Evolutionary conservation across 1,140 invertebrate species (phyloP).

Genomic region (Drosophila fuyamai): DNA sequence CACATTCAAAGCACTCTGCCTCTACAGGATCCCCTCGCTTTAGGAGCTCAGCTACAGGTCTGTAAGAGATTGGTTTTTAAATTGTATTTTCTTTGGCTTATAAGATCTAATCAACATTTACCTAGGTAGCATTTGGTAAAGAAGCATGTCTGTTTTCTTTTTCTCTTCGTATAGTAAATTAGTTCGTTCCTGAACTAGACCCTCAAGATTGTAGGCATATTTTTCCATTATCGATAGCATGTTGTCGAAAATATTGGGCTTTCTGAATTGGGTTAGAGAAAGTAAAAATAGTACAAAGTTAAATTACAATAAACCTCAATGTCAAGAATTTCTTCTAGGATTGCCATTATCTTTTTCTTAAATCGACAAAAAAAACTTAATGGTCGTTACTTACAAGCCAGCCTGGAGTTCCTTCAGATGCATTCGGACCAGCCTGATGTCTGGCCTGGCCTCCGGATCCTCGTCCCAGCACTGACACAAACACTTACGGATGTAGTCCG

Average conservation of each 20-base stretch:
- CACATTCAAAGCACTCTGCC: conserved; percentile 94
- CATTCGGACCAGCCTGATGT: conserved; percentile 90
- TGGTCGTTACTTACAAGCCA: conserved; percentile 87
- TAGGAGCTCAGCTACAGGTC: conserved; percentile 95
- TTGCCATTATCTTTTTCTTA: too few species aligned
- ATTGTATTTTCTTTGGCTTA: too few species aligned
- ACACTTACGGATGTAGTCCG: conserved; percentile 95
- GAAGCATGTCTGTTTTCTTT: conserved; percentile 95
- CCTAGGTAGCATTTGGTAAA: conserved; percentile 96
- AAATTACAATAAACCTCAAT: not conserved
- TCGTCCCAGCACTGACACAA: conserved; percentile 94
- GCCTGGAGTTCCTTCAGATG: conserved; percentile 91
- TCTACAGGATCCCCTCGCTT: conserved; percentile 94
- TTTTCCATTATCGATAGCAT: conserved; percentile 98
- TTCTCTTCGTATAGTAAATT: conserved; percentile 96
- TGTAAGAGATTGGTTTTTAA: conserved; percentile 84
- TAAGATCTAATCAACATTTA: conserved; percentile 71
- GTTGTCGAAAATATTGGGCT: conserved; percentile 96
- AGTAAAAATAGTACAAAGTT: not conserved
- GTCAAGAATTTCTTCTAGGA: too few species aligned
- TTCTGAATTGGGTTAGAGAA: conserved; percentile 85
- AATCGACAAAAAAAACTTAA: too few species aligned
- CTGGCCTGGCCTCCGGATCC: conserved; percentile 93
- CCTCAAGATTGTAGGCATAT: conserved; percentile 97
- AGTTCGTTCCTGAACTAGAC: conserved; percentile 94